These are phyloP conservation scores for Ophion costatus DNA, from an alignment of 2,888 invertebrate species.

Conservation along the genomic window DNA sequence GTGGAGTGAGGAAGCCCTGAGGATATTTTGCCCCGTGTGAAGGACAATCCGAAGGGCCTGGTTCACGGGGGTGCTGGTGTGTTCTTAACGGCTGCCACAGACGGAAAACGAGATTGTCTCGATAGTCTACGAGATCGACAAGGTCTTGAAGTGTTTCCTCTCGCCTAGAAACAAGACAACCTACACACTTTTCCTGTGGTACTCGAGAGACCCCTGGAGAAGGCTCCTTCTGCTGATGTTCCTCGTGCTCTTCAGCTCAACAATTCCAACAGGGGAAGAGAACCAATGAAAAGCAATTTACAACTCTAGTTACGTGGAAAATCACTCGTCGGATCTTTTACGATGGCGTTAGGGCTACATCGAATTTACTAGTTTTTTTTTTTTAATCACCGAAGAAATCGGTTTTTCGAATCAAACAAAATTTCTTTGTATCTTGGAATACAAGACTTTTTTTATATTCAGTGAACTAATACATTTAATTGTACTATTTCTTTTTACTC, in stretches of 20 bases:
- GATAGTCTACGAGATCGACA: slow-evolving; percentile 51
- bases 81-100: slow-evolving; percentile 18
- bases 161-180: slow-evolving; percentile 7
- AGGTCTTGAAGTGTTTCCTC: neutral
- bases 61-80: neutral
- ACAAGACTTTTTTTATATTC: too few species aligned
- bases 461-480: too few species aligned
- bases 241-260: slow-evolving; percentile 21
- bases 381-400: neutral
- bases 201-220: slow-evolving; percentile 28
- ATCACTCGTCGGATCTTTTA: slow-evolving; percentile 37
- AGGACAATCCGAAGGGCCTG: slow-evolving; percentile 61
- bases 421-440: too few species aligned
- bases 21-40: slow-evolving; percentile 53
- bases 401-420: neutral
- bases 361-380: neutral
- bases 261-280: neutral
- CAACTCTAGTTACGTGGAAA: slow-evolving; percentile 40
- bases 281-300: slow-evolving; percentile 58
- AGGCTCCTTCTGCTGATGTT: neutral
- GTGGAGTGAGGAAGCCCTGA: slow-evolving; percentile 38
- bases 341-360: neutral
- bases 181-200: slow-evolving; percentile 3
- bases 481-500: too few species aligned
- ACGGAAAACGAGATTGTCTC: slow-evolving; percentile 33